These are phyloP conservation scores for Drosophila mojavensis DNA, from an alignment of 1,140 invertebrate species.

Conservation along the genomic window DNA sequence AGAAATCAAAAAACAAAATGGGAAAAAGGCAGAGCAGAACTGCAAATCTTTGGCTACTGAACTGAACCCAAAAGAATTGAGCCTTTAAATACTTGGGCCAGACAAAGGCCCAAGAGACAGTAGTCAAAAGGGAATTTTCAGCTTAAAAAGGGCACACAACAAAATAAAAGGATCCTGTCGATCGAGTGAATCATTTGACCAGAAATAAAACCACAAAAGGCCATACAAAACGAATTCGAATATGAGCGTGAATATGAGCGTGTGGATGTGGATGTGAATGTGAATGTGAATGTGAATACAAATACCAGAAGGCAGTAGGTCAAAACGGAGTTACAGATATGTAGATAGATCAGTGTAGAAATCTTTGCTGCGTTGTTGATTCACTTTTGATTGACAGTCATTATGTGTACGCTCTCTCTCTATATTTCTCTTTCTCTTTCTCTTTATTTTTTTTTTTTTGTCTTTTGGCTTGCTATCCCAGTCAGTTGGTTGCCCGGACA, in stretches of 20 bases:
- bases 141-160: constrained; percentile 53
- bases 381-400: constrained; percentile 71
- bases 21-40: constrained; percentile 22
- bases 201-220: constrained; percentile 80
- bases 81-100: constrained; percentile 65
- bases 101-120: constrained; percentile 55
- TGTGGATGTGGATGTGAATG: background rate
- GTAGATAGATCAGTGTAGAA: constrained; percentile 12
- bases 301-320: constrained; percentile 69
- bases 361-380: constrained; percentile 45
- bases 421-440: constrained; percentile 2
- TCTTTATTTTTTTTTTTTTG: background rate
- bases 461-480: constrained; percentile 2
- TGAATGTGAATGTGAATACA: constrained; percentile 5
- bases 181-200: constrained; percentile 77
- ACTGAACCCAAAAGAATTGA: constrained; percentile 30
- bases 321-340: constrained; percentile 29
- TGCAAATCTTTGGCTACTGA: constrained; percentile 60
- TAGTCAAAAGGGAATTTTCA: constrained; percentile 74
- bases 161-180: constrained; percentile 60
- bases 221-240: background rate
- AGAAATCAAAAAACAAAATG: constrained; percentile 64
- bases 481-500: constrained; percentile 35
- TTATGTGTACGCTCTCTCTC: constrained; percentile 20
- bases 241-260: constrained; percentile 4